Base-by-base conservation (phyloP, 2,888 invertebrate genomes). In the Drosophila mayaguana region DNA sequence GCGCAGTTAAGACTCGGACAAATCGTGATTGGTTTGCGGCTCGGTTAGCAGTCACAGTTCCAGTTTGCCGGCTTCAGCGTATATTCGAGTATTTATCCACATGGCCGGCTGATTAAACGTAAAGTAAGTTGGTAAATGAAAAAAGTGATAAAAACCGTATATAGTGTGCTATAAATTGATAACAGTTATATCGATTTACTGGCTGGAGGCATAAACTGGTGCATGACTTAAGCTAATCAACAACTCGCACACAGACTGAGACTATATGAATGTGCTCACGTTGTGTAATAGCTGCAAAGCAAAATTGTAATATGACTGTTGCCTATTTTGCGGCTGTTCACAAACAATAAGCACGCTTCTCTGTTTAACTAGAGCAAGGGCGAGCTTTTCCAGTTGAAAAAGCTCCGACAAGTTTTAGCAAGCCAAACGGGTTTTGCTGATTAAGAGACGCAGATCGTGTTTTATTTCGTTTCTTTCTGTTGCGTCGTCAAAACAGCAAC, bases 321-420 rank as follows among this genome's bases (percentile, higher is more conserved):
- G 81, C 40, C 43, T 63, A 81, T 28, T 81, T 77, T 77, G 36
- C 53, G 77, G 77, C 81, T 34, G 50, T 54, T 65, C 8, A 1
- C 18, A 25, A 20, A n/a, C 16, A 3, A 8, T 8, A 40, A 40
- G 40, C 40, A 40, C 40, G 40, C 3, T 40, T n/a, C 40, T 16
- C 40, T 8, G 40, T 8, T 38, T 8, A 8, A 40, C 40, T 34
- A 57, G 20, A 28, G 38, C 20, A 32, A 16, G 22, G 46, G 32
- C 34, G 43, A 85, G 90, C 88, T 85, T 89, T 83, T 89, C 88
- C 90, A 88, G 88, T 28, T n/a, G 20, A 46, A 46, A 76, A 77
- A 77, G 76, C 76, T 76, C 11, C 16, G 12, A 22, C 36, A 34
- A 67, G 79, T 56, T 73, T 53, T 32, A 50, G 43, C 9, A 18